Evolutionary conservation across 2,797 vertebrate genomes (phyloP), one percentile per base, ranked within the genome.

Genomic region (Paguma larvata): DNA sequence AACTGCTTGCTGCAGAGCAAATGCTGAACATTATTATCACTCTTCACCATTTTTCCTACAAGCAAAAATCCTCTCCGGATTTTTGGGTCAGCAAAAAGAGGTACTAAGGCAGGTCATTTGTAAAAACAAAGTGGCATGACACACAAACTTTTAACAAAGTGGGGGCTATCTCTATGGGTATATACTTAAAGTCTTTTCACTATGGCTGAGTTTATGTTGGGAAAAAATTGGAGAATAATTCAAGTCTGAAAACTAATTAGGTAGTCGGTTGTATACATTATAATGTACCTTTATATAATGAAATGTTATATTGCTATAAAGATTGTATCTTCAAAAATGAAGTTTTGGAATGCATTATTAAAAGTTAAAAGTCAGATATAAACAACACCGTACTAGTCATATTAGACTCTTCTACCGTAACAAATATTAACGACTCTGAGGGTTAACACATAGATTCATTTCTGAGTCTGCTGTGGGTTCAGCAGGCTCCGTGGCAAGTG

Each of bases 161-260:
- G 3, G 30, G 30, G 30, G 46, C 30, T 77, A 46, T 12, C 44
- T 51, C 30, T 46, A 83, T n/a, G 80, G 67, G 67, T 92, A 88
- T 75, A 34, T 89, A 70, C 89, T 92, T 16, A 13, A 63, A 70
- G 38, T 53, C 12, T 84, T 93, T 95, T 65, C 7, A 65, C 12
- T 32, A 30, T 2, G 65, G 12, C 15, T 78, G 19, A 46, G 38
- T 67, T 85, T 30, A 30, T 46, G 85, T 6, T 38, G 41, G 53
- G n/a, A 11, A 82, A 94, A 63, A 70, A 63, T 51, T 65, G 13
- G 59, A 94, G 75, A 95, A 53, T 51, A 92, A 68, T 19, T 78
- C 30, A 75, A 79, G 25, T 85, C 19, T 44, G 30, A 91, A 94
- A 95, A 63, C 34, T 18, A 70, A 51, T 46, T 73, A 85, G 77